These are phyloP conservation scores for Eutrigla gurnardus DNA, from an alignment of 2,797 vertebrate species.

Conservation along the genomic window DNA sequence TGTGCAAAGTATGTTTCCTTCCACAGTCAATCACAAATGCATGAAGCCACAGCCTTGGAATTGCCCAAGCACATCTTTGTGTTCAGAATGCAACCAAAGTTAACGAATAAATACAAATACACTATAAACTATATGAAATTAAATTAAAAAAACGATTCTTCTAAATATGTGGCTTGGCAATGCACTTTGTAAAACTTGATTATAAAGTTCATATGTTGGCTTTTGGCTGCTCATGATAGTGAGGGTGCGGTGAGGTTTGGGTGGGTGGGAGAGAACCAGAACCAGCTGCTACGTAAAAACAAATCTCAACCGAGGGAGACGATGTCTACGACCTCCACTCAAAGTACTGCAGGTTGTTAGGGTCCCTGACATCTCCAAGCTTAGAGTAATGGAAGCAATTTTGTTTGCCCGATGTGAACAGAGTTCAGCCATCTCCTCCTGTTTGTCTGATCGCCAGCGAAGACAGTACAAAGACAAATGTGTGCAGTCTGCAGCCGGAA, in stretches of 20 bases:
- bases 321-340: slow-evolving; percentile 64
- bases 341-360: slow-evolving; percentile 64
- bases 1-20: slow-evolving; percentile 52
- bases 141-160: slow-evolving; percentile 22
- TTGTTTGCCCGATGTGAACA: slow-evolving; percentile 34
- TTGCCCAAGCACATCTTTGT: not conserved
- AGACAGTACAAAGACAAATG: slow-evolving; percentile 41
- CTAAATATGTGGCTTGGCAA: slow-evolving; percentile 51
- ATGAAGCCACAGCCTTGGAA: not conserved
- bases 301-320: slow-evolving; percentile 65
- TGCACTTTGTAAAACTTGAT: slow-evolving; percentile 65
- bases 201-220: slow-evolving; percentile 70
- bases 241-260: slow-evolving; percentile 39
- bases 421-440: slow-evolving; percentile 55
- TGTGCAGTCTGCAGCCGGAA: slow-evolving; percentile 26
- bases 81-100: slow-evolving; percentile 1
- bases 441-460: slow-evolving; percentile 49
- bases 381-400: slow-evolving; percentile 66
- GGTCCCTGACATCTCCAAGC: slow-evolving; percentile 64
- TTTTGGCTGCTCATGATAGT: slow-evolving; percentile 67
- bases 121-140: slow-evolving; percentile 23
- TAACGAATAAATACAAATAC: slow-evolving; percentile 14
- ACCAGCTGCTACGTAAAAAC: slow-evolving; percentile 76
- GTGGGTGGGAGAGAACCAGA: slow-evolving; percentile 57
- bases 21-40: slow-evolving; percentile 34